phyloP scores from a whole-genome alignment of 2,888 invertebrate genomes.

The Lissocephala sabroskyi region DNA sequence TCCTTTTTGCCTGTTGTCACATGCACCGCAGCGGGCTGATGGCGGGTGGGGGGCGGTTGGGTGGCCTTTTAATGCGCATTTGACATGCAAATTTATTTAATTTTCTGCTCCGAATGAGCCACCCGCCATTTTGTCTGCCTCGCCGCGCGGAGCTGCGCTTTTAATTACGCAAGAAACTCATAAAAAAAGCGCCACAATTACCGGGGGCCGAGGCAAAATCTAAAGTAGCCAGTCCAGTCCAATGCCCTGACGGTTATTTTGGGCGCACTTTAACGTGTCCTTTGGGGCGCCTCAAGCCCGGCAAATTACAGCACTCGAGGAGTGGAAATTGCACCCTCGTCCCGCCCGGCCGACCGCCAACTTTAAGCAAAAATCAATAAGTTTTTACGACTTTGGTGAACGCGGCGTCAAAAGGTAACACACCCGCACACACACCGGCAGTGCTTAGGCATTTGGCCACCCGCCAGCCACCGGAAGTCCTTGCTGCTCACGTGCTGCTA shows the following conservation, averaged over 20 bases:
- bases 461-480: slow-evolving; percentile 3
- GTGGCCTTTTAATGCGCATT: slow-evolving; percentile 50
- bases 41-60: too few species aligned
- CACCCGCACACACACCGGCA: slow-evolving; percentile 12
- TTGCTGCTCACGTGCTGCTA: slow-evolving; percentile 3
- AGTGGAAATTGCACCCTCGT: background rate
- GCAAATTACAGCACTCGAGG: slow-evolving; percentile 24
- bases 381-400: slow-evolving; percentile 20
- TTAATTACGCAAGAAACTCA: slow-evolving; percentile 35
- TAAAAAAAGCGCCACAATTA: background rate
- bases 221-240: too few species aligned
- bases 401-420: slow-evolving; percentile 28
- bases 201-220: too few species aligned
- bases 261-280: slow-evolving; percentile 35
- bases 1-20: slow-evolving; percentile 46
- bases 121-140: slow-evolving; percentile 18
- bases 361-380: slow-evolving; percentile 48
- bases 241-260: too few species aligned
- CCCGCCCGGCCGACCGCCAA: background rate
- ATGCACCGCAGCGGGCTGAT: slow-evolving; percentile 2
- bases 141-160: slow-evolving; percentile 35
- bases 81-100: slow-evolving; percentile 62
- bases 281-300: slow-evolving; percentile 36
- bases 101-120: slow-evolving; percentile 51
- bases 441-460: slow-evolving; percentile 36